Evolutionary conservation across 2,888 invertebrate species (phyloP).

Genomic region (Lasioglossum leucozonium): DNA sequence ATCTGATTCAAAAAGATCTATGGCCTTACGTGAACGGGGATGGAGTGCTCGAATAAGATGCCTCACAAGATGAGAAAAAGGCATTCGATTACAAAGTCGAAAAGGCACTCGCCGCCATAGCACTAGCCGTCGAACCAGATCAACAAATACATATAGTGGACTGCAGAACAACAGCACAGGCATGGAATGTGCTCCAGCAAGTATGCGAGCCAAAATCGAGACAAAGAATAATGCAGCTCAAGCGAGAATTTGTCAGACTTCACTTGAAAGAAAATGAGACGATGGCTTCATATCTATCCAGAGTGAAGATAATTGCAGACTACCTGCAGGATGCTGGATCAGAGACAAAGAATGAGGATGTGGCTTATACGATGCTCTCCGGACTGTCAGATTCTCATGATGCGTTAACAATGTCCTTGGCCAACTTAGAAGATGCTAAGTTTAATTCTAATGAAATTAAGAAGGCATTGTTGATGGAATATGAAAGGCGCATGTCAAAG

Average conservation of each 20-base stretch:
- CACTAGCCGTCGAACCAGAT: constrained; percentile 25
- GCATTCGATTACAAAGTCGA: too few relatives aligned
- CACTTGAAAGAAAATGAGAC: constrained; percentile 34
- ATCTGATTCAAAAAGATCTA: too few relatives aligned
- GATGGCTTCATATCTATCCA: constrained; percentile 32
- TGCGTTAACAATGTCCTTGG: constrained; percentile 36
- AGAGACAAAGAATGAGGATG: constrained; percentile 35
- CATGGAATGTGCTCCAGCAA: constrained; percentile 25
- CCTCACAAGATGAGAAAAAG: too few relatives aligned
- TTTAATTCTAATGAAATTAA: constrained; percentile 37
- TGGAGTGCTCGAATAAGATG: too few relatives aligned
- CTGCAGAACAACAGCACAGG: constrained; percentile 20
- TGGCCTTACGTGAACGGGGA: too few relatives aligned
- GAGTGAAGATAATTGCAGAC: constrained; percentile 28
- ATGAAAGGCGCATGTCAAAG: constrained; percentile 18
- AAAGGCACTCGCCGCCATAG: too few relatives aligned
- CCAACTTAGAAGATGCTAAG: constrained; percentile 26
- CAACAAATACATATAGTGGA: constrained; percentile 45
- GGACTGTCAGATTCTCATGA: constrained; percentile 40
- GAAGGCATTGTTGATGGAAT: constrained; percentile 20
- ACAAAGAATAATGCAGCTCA: constrained; percentile 42
- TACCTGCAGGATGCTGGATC: constrained; percentile 22
- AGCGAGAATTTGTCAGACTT: constrained; percentile 16
- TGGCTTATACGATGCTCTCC: constrained; percentile 36
- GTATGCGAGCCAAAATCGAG: constrained; percentile 41